Evolutionary conservation across 2,113 vertebrate genomes (phyloP).

Genomic region (Haemorhous mexicanus): DNA sequence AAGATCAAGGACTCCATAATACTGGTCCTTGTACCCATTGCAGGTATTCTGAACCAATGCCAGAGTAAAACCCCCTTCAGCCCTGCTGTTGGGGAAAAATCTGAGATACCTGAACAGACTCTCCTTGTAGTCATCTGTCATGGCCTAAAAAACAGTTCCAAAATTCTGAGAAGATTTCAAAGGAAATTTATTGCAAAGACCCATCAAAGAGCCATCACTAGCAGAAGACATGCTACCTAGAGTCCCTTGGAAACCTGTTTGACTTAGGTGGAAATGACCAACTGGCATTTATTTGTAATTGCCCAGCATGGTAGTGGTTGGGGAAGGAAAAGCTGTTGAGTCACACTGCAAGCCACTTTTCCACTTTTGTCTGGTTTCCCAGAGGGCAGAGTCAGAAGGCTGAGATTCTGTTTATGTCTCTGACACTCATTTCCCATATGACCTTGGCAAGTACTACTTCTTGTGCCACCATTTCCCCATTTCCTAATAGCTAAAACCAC

Average conservation of each 20-base stretch:
- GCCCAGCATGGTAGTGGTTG: not conserved
- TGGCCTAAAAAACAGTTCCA: not conserved
- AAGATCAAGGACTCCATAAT: not conserved
- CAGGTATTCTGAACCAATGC: not conserved
- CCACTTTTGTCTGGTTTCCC: slow-evolving; percentile 26
- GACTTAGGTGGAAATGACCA: not conserved
- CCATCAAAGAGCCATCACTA: not conserved
- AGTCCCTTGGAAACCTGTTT: slow-evolving; percentile 2
- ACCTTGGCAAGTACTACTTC: not conserved
- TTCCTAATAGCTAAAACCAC: not conserved
- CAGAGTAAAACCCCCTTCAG: not conserved
- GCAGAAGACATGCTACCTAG: not conserved
- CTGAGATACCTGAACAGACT: not conserved
- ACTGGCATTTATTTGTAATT: slow-evolving; percentile 30
- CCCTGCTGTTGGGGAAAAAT: not conserved
- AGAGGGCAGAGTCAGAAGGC: slow-evolving; percentile 38
- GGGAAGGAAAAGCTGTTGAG: slow-evolving; percentile 55
- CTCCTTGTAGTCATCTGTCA: not conserved
- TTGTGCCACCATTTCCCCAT: slow-evolving; percentile 8
- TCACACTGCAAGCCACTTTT: slow-evolving; percentile 23
- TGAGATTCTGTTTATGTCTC: not conserved
- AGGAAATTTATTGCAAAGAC: not conserved
- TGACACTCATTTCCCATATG: not conserved
- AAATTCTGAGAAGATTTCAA: not conserved
- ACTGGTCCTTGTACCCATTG: not conserved